Evolutionary conservation across 2,888 invertebrate species (phyloP).

Genomic region (Alitta virens): DNA sequence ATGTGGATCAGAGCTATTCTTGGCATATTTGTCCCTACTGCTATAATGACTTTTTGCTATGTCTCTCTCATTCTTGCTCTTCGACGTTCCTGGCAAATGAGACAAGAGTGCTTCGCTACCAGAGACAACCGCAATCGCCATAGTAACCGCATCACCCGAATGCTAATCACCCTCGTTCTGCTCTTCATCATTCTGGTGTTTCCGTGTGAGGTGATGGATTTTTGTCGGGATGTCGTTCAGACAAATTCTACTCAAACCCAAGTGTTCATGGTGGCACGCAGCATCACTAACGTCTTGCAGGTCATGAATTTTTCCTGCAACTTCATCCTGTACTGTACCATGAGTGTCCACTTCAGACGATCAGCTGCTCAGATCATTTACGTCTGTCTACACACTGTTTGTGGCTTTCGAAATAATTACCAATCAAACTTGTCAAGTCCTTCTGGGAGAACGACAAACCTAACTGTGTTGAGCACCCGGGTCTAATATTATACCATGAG

Average conservation of each 20-base stretch:
- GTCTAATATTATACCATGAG: too few relatives aligned
- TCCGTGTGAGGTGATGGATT: slow-evolving; percentile 49
- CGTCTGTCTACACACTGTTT: too few relatives aligned
- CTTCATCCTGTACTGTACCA: slow-evolving; percentile 32
- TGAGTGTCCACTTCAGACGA: slow-evolving; percentile 23
- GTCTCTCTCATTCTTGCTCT: slow-evolving; percentile 39
- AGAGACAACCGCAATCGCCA: not conserved
- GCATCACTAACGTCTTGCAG: slow-evolving; percentile 22
- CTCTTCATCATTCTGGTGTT: slow-evolving; percentile 48
- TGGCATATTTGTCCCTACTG: slow-evolving; percentile 47
- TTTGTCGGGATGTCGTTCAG: slow-evolving; percentile 28
- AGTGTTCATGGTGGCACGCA: slow-evolving; percentile 11
- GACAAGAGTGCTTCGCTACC: slow-evolving; percentile 6
- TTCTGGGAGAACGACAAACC: too few relatives aligned
- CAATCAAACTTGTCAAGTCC: too few relatives aligned
- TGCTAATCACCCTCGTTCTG: slow-evolving; percentile 45
- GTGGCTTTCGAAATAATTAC: too few relatives aligned
- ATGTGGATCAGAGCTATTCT: slow-evolving; percentile 38
- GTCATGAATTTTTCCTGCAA: slow-evolving; percentile 33
- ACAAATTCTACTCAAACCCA: slow-evolving; percentile 13
- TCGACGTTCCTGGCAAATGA: slow-evolving; percentile 16
- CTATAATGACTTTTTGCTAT: slow-evolving; percentile 48
- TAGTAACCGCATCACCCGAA: slow-evolving; percentile 40
- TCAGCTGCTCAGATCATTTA: too few relatives aligned
- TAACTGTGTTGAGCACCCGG: too few relatives aligned